phyloP scores from a whole-genome alignment of 2,888 invertebrate species.

The Julus scandinavius region DNA sequence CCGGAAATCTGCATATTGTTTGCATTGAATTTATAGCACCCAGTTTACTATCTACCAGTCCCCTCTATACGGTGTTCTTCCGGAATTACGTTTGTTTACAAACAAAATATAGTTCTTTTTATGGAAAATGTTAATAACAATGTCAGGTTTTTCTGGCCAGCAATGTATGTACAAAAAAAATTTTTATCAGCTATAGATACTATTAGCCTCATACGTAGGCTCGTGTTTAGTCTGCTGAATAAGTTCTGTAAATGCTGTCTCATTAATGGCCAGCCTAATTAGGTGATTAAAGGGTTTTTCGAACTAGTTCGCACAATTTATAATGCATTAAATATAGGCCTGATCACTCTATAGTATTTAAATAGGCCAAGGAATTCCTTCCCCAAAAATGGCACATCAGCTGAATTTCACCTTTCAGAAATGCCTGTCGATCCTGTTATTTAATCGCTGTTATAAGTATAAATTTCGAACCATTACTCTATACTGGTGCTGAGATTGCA shows the following conservation, averaged over 20 bases:
- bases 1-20: no score
- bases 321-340: background rate
- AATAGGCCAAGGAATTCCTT: constrained; percentile 27
- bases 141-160: background rate
- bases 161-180: background rate
- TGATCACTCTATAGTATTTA: background rate
- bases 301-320: constrained; percentile 28
- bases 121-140: background rate
- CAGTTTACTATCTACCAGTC: background rate
- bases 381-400: background rate
- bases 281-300: constrained; percentile 21
- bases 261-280: background rate
- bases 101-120: background rate
- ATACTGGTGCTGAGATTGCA: background rate
- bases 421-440: background rate
- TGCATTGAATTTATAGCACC: no score
- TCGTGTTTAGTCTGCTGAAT: background rate
- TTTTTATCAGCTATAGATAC: background rate
- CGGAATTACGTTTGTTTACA: background rate
- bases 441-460: background rate
- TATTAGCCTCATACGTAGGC: background rate
- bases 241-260: background rate
- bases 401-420: background rate
- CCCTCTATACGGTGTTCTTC: background rate
- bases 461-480: background rate